Conservation (phyloP, 2,888 invertebrate species). For the Nemurella pictetii region DNA sequence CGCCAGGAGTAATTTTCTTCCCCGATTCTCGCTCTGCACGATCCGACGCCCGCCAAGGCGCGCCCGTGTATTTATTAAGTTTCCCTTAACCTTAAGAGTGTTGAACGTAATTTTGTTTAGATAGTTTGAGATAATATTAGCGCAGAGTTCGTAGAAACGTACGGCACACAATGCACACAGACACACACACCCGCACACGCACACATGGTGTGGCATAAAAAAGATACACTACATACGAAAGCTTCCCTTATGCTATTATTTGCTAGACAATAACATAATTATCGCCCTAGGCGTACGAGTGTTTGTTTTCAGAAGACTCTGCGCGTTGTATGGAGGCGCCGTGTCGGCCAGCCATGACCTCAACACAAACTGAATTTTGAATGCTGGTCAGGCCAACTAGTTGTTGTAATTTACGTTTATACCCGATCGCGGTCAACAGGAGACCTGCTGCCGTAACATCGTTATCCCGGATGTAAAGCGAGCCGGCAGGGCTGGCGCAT, state of each 20-base stretch:
- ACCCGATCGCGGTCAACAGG: neutral
- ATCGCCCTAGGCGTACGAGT: neutral
- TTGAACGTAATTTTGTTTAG: neutral
- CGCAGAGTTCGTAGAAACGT: neutral
- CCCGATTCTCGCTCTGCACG: neutral
- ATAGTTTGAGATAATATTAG: neutral
- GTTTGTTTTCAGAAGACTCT: neutral
- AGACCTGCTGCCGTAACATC: neutral
- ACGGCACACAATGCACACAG: neutral
- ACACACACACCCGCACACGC: too few species aligned
- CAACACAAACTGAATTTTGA: neutral
- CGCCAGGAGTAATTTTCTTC: neutral
- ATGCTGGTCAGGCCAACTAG: neutral
- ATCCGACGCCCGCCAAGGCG: neutral
- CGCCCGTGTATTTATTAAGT: neutral
- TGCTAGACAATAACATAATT: neutral
- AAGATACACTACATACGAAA: neutral
- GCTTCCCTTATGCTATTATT: neutral
- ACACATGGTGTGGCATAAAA: neutral
- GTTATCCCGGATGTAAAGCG: neutral
- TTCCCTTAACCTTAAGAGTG: neutral
- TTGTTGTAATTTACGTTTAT: neutral
- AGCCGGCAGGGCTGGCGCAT: neutral
- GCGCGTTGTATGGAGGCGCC: neutral
- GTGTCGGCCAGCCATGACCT: neutral